Percentiles rank a stretch among this genome's conserved stretches.
These are phyloP conservation scores for Pseudocheirus occidentalis DNA, from an alignment of 2,797 vertebrate genomes.

Conservation along the genomic window DNA sequence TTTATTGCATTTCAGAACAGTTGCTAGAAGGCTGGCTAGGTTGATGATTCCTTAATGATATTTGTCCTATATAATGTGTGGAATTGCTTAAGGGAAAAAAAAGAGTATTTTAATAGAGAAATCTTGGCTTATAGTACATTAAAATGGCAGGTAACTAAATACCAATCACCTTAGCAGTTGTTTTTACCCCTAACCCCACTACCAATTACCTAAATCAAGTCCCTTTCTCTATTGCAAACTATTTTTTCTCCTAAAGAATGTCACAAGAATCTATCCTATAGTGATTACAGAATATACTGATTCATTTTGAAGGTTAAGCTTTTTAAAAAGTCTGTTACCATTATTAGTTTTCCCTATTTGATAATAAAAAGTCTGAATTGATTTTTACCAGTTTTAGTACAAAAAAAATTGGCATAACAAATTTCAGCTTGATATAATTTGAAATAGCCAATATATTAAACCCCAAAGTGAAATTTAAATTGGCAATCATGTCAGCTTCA, in stretches of 20 bases:
- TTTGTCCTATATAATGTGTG: not conserved
- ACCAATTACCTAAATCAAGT: conserved; percentile 1
- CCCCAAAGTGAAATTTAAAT: conserved; percentile 72
- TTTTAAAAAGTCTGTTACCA: conserved; percentile 11
- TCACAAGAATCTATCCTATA: not conserved
- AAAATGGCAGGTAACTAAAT: conserved; percentile 4
- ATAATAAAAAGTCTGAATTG: conserved; percentile 66
- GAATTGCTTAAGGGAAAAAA: not conserved
- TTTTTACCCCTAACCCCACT: not conserved
- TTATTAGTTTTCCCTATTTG: conserved; percentile 37
- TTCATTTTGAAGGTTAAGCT: conserved; percentile 34
- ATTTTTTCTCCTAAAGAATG: conserved; percentile 10
- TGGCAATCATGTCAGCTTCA: conserved; percentile 60
- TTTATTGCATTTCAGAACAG: not conserved
- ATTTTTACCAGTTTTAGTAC: conserved; percentile 60
- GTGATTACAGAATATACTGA: not conserved
- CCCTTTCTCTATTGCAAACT: conserved; percentile 10
- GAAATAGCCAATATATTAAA: conserved; percentile 69
- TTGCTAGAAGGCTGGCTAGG: conserved; percentile 21
- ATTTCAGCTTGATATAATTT: conserved; percentile 61
- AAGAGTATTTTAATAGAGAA: conserved; percentile 35
- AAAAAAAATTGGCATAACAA: conserved; percentile 64
- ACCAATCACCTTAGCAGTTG: not conserved
- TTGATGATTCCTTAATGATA: not conserved
- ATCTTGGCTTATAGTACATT: not conserved